phyloP scores from a whole-genome alignment of 2,888 invertebrate species.

The Lacanobia wlatinum region DNA sequence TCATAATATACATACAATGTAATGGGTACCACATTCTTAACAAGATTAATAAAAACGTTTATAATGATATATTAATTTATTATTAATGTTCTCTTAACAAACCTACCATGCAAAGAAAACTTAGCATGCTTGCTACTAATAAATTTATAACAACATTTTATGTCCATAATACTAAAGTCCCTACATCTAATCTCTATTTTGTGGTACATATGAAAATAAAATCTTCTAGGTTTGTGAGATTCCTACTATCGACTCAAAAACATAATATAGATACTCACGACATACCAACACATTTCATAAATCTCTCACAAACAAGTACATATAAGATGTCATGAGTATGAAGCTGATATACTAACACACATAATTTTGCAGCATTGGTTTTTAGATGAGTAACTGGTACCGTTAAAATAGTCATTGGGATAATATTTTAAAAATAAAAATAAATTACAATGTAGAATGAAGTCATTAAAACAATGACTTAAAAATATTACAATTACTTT shows the following conservation, averaged over 20 bases:
- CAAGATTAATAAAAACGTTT: slow-evolving; percentile 80
- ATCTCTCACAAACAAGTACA: slow-evolving; percentile 66
- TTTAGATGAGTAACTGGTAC: slow-evolving; percentile 39
- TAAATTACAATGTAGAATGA: slow-evolving; percentile 27
- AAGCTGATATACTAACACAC: slow-evolving; percentile 62
- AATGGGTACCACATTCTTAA: slow-evolving; percentile 80
- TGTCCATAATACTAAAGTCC: slow-evolving; percentile 82
- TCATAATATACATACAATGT: slow-evolving; percentile 85
- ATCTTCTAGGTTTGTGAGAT: slow-evolving; percentile 77
- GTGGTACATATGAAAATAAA: slow-evolving; percentile 76
- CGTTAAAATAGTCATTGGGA: slow-evolving; percentile 31
- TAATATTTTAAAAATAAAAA: slow-evolving; percentile 42
- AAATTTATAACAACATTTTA: slow-evolving; percentile 85
- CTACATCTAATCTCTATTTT: slow-evolving; percentile 76
- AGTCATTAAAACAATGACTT: slow-evolving; percentile 26
- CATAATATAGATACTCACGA: slow-evolving; percentile 63
- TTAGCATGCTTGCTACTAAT: slow-evolving; percentile 82
- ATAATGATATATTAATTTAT: slow-evolving; percentile 82
- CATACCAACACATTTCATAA: slow-evolving; percentile 62
- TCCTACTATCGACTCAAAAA: slow-evolving; percentile 73
- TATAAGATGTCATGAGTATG: slow-evolving; percentile 65
- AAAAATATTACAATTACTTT: slow-evolving; percentile 36
- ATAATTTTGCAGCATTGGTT: slow-evolving; percentile 36
- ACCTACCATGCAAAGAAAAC: slow-evolving; percentile 87
- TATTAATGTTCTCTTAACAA: slow-evolving; percentile 79